A percentile compares a stretch with the other conserved stretches of the same genome.
Evolutionary conservation across 2,888 invertebrate genomes (phyloP).

Genomic region (Opisthograptis luteolata): DNA sequence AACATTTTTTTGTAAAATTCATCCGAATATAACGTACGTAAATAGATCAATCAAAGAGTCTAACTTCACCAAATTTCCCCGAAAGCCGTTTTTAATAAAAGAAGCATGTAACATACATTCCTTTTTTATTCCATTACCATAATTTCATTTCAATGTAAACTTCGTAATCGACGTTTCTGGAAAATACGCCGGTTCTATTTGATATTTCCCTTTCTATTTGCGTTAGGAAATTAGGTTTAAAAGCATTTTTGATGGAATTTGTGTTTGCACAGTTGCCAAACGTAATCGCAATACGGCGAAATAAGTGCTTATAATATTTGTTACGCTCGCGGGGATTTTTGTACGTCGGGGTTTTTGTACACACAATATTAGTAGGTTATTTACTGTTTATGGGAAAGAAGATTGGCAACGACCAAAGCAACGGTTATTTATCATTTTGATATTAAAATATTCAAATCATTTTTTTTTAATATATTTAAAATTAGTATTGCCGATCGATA

Average conservation of each 20-base stretch:
- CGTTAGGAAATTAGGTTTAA: constrained; percentile 33
- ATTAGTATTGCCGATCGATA: too few relatives aligned
- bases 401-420: too few relatives aligned
- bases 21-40: not conserved
- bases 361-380: too few relatives aligned
- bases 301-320: too few relatives aligned
- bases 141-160: constrained; percentile 47
- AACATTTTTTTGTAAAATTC: too few relatives aligned
- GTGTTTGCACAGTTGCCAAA: constrained; percentile 26
- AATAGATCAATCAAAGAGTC: not conserved
- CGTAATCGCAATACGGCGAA: constrained; percentile 4
- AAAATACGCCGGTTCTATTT: constrained; percentile 31
- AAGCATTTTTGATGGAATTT: constrained; percentile 29
- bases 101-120: constrained; percentile 8
- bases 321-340: constrained; percentile 12
- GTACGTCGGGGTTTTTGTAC: too few relatives aligned
- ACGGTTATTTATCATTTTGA: too few relatives aligned
- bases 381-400: too few relatives aligned
- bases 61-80: not conserved
- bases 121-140: constrained; percentile 36
- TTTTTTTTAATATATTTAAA: too few relatives aligned
- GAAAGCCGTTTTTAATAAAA: not conserved
- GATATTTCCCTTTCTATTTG: constrained; percentile 40
- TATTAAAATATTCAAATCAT: too few relatives aligned
- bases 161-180: constrained; percentile 44